A percentile compares a stretch with the other conserved stretches of the same genome.
These are phyloP conservation scores for Paratrypauchen microcephalus DNA, from an alignment of 2,797 vertebrate genomes.

Conservation along the genomic window DNA sequence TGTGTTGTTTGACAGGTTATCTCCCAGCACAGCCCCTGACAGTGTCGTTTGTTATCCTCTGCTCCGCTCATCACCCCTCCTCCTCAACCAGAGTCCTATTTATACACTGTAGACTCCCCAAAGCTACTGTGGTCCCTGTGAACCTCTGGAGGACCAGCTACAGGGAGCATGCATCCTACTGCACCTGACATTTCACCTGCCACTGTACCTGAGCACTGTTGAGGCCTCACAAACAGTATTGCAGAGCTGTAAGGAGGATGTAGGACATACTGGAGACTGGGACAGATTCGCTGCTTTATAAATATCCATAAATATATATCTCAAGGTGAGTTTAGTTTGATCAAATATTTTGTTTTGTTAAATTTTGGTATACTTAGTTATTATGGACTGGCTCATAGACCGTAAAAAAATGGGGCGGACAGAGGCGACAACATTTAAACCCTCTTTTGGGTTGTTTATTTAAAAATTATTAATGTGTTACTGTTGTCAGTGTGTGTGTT, in stretches of 20 bases:
- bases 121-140: constrained; percentile 41
- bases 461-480: too few species aligned
- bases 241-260: neutral
- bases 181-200: constrained; percentile 12
- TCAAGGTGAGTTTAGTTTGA: neutral
- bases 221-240: neutral
- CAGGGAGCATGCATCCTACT: constrained; percentile 31
- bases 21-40: constrained; percentile 40
- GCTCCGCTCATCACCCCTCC: constrained; percentile 42
- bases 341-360: neutral
- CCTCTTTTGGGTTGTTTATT: too few species aligned
- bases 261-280: neutral
- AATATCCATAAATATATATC: neutral
- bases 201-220: constrained; percentile 8
- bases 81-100: constrained; percentile 63
- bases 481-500: too few species aligned
- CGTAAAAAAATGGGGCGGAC: too few species aligned
- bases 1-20: constrained; percentile 43
- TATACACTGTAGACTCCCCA: constrained; percentile 60
- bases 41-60: constrained; percentile 56
- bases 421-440: too few species aligned
- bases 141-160: constrained; percentile 43
- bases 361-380: neutral
- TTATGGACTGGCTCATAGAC: too few species aligned
- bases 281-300: neutral